phyloP scores from a whole-genome alignment of 2,113 vertebrate species.

The Antennarius striatus region DNA sequence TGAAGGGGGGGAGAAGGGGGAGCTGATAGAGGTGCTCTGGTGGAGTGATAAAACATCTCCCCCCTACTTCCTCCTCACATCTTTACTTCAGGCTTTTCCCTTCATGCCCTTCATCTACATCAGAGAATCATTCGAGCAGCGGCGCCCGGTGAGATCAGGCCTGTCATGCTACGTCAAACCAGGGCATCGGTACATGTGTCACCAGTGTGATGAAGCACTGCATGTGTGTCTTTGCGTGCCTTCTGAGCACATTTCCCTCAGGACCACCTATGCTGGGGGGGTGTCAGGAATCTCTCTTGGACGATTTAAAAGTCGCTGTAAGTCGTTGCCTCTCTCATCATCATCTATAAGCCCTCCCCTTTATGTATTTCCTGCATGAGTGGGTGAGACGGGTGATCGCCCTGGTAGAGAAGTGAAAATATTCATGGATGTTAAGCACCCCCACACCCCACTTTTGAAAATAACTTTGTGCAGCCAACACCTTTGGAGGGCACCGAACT shows the following conservation, averaged over 20 bases:
- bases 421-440: slow-evolving; percentile 38
- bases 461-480: slow-evolving; percentile 12
- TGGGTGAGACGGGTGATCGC: slow-evolving; percentile 11
- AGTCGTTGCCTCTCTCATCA: slow-evolving; percentile 10
- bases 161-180: neutral
- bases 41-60: slow-evolving; percentile 46
- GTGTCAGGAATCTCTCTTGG: slow-evolving; percentile 7
- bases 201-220: neutral
- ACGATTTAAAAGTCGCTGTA: slow-evolving; percentile 40
- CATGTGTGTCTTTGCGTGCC: neutral
- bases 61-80: slow-evolving; percentile 7
- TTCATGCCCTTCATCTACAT: slow-evolving; percentile 20
- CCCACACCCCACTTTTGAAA: slow-evolving; percentile 9
- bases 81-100: neutral
- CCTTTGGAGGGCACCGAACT: neutral
- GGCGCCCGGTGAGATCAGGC: slow-evolving; percentile 12
- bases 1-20: slow-evolving; percentile 13
- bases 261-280: neutral
- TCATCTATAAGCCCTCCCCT: slow-evolving; percentile 28
- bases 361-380: slow-evolving; percentile 22
- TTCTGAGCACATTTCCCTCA: neutral
- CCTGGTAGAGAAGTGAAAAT: slow-evolving; percentile 37
- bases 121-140: slow-evolving; percentile 7
- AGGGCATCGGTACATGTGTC: neutral
- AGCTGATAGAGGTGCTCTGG: slow-evolving; percentile 9